Evolutionary conservation across 2,113 vertebrate genomes (phyloP).

Genomic region (Triplophysa dalaica): DNA sequence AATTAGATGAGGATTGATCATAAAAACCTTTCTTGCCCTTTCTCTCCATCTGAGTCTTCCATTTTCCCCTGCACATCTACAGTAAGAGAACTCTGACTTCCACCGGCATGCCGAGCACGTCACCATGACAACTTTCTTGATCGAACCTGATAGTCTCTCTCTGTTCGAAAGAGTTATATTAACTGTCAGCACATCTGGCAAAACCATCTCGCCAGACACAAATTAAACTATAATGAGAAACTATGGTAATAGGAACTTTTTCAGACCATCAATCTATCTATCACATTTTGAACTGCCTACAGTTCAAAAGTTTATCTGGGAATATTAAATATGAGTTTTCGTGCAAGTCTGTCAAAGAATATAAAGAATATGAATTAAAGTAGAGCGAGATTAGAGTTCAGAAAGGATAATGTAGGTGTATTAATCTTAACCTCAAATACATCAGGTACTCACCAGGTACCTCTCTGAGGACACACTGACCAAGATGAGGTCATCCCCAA

Average conservation of each 20-base stretch:
- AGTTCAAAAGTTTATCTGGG: not conserved
- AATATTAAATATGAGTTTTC: not conserved
- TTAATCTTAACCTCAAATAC: not conserved
- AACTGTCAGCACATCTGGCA: conserved; percentile 53
- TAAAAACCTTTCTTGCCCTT: not conserved
- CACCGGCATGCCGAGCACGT: conserved; percentile 43
- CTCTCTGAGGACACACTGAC: conserved; percentile 96
- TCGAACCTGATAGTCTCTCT: conserved; percentile 56
- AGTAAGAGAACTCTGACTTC: not conserved
- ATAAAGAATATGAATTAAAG: not conserved
- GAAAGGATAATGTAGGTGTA: not conserved
- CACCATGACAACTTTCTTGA: conserved; percentile 56
- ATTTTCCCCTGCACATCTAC: not conserved
- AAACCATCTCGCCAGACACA: conserved; percentile 37
- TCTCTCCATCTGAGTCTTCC: not conserved
- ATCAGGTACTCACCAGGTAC: conserved; percentile 80
- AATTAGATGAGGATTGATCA: not conserved
- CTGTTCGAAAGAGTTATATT: conserved; percentile 53
- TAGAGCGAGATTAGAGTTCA: not conserved
- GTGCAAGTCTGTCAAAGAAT: not conserved
- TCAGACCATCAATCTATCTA: not conserved
- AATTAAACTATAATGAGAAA: conserved; percentile 46
- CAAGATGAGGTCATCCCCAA: conserved; percentile 95
- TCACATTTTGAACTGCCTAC: not conserved
- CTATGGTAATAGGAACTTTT: not conserved